phyloP scores from a whole-genome alignment of 2,888 invertebrate genomes.

The Ophion obscuratus region DNA sequence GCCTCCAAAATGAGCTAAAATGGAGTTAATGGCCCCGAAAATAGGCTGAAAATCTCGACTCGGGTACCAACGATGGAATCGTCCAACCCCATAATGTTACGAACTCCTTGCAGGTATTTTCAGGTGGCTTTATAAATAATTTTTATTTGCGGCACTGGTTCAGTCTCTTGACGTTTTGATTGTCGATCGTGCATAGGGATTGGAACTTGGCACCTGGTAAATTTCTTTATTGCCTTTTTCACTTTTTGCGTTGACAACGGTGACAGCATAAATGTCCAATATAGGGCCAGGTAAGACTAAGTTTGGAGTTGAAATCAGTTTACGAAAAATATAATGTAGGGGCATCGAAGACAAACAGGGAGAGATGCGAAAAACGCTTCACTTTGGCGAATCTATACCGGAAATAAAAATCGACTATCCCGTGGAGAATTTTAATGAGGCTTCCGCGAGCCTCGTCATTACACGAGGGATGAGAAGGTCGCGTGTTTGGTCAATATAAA shows the following conservation, averaged over 20 bases:
- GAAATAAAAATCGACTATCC: conserved; percentile 50
- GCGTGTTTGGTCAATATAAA: conserved; percentile 1
- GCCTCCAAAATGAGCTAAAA: no score
- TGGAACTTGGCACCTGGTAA: no score
- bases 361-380: not conserved
- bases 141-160: no score
- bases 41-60: no score
- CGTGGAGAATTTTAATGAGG: conserved; percentile 10
- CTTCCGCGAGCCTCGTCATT: conserved; percentile 23
- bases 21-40: no score
- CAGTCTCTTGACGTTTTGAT: no score
- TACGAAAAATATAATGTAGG: conserved; percentile 14
- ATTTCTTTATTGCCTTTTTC: not conserved
- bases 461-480: not conserved
- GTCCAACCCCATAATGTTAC: no score
- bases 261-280: conserved; percentile 5
- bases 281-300: not conserved
- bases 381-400: conserved; percentile 34
- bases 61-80: no score
- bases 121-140: no score
- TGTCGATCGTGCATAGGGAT: no score
- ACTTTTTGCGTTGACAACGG: not conserved
- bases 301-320: not conserved
- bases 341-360: conserved; percentile 4
- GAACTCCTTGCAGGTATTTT: no score